phyloP scores from a whole-genome alignment of 2,888 invertebrate species.

The Lapara coniferarum region DNA sequence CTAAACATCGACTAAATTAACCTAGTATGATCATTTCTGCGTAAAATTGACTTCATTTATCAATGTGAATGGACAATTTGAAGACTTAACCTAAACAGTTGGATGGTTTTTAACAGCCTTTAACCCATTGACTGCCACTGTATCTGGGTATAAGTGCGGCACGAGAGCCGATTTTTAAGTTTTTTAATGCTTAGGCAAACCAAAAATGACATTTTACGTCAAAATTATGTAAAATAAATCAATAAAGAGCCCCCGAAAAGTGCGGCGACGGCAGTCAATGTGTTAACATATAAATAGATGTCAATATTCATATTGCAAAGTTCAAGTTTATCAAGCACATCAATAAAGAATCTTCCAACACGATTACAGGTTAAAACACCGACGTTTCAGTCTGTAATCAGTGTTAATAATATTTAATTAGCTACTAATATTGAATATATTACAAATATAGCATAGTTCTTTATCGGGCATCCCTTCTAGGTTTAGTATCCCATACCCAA shows the following conservation, averaged over 20 bases:
- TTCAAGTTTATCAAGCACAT: constrained; percentile 6
- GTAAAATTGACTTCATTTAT: neutral
- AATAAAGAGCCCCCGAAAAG: too few species aligned
- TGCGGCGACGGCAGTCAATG: too few species aligned
- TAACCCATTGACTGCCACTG: too few species aligned
- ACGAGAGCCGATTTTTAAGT: too few species aligned
- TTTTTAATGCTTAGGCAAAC: too few species aligned
- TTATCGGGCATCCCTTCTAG: neutral
- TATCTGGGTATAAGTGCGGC: too few species aligned
- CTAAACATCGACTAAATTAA: neutral
- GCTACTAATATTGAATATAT: constrained; percentile 22
- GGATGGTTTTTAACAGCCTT: too few species aligned
- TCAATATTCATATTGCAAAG: neutral
- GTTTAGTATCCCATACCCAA: constrained; percentile 9
- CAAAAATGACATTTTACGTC: too few species aligned
- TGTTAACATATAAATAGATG: too few species aligned
- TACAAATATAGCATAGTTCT: constrained; percentile 14
- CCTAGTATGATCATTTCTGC: neutral
- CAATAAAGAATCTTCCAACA: constrained; percentile 12
- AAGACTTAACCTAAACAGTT: too few species aligned
- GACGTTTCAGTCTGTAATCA: neutral
- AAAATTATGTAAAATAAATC: too few species aligned
- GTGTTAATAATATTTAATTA: constrained; percentile 16
- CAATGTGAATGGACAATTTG: neutral
- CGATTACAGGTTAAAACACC: neutral